Evolutionary conservation across 2,888 invertebrate genomes (phyloP).

Genomic region (Nebria salina): DNA sequence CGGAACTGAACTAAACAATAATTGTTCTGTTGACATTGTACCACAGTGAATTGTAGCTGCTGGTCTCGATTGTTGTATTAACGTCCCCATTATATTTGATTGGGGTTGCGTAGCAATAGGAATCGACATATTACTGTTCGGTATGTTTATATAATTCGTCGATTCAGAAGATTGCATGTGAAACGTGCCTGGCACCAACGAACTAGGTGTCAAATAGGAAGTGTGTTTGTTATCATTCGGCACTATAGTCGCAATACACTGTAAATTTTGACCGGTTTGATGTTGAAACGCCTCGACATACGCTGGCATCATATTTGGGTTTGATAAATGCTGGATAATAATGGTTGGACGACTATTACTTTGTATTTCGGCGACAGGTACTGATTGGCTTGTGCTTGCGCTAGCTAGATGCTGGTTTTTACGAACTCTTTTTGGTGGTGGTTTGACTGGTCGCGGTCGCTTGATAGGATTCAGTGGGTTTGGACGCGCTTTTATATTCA

Average conservation of each 20-base stretch:
- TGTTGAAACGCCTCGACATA: slow-evolving; percentile 74
- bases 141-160: slow-evolving; percentile 69
- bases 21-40: slow-evolving; percentile 67
- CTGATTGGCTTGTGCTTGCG: slow-evolving; percentile 49
- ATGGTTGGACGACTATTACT: slow-evolving; percentile 68
- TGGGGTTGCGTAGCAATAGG: slow-evolving; percentile 58
- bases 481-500: no score
- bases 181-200: slow-evolving; percentile 68
- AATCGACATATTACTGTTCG: slow-evolving; percentile 68
- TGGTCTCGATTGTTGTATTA: slow-evolving; percentile 67
- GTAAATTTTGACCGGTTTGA: slow-evolving; percentile 76
- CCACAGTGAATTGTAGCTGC: slow-evolving; percentile 66
- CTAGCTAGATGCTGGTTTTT: background rate
- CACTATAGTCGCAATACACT: slow-evolving; percentile 71
- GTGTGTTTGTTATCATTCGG: slow-evolving; percentile 58
- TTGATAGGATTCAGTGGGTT: no score
- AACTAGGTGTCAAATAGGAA: slow-evolving; percentile 66
- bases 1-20: slow-evolving; percentile 61
- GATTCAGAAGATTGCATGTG: slow-evolving; percentile 71
- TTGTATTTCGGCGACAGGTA: slow-evolving; percentile 51
- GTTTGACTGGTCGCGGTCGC: no score
- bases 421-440: no score
- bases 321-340: slow-evolving; percentile 71
- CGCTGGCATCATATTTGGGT: slow-evolving; percentile 67
- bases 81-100: slow-evolving; percentile 63